phyloP scores from a whole-genome alignment of 2,888 invertebrate species.

The Tenodera sinensis region DNA sequence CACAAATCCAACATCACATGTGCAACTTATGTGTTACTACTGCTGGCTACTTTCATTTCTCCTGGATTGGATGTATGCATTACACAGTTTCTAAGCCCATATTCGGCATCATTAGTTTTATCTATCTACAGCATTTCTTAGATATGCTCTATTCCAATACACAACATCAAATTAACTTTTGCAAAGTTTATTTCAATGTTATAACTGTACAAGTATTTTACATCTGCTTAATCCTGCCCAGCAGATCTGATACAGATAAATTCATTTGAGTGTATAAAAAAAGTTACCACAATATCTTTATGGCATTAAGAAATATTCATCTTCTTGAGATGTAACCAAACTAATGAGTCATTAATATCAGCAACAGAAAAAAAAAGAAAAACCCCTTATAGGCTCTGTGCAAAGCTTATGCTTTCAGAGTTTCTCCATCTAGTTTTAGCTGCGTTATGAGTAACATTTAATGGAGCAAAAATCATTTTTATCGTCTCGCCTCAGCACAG shows the following conservation, averaged over 20 bases:
- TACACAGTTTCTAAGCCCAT: too few relatives aligned
- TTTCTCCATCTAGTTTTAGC: neutral
- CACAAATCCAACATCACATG: too few relatives aligned
- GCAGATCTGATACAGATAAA: neutral
- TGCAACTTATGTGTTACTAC: too few relatives aligned
- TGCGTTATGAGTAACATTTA: neutral
- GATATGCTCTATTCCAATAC: too few relatives aligned
- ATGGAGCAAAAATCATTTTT: neutral
- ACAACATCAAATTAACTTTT: neutral
- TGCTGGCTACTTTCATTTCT: too few relatives aligned
- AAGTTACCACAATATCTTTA: neutral
- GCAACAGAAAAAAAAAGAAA: too few relatives aligned
- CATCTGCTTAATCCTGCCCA: neutral
- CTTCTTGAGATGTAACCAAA: neutral
- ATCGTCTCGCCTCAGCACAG: neutral
- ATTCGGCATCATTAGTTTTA: too few relatives aligned
- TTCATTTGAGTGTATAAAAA: neutral
- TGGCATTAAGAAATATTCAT: neutral
- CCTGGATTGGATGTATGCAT: too few relatives aligned
- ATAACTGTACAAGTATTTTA: neutral
- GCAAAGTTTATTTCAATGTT: neutral
- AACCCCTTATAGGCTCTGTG: neutral
- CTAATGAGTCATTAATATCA: neutral
- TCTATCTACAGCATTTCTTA: too few relatives aligned
- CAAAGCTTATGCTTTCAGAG: neutral